Percentiles rank a stretch among this genome's conserved stretches.
Evolutionary conservation across 2,797 vertebrate species (phyloP).

Genomic region (Acridotheres tristis): DNA sequence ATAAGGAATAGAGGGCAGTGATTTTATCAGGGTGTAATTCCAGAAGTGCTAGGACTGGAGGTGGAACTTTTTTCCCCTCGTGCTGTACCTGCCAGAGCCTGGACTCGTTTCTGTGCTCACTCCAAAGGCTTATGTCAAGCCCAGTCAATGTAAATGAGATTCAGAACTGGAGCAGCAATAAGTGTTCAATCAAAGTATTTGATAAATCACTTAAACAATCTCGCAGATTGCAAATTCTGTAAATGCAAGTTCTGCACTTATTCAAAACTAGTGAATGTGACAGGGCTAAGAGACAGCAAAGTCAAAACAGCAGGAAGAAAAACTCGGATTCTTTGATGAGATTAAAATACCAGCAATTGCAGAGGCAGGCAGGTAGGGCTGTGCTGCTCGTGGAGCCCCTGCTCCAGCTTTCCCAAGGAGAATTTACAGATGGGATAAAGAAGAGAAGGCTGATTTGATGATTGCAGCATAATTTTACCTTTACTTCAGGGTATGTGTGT

Average conservation of each 20-base stretch:
- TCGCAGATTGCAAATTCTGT: conserved; percentile 66
- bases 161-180: conserved; percentile 57
- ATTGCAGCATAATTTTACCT: conserved; percentile 64
- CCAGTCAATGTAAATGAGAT: conserved; percentile 55
- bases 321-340: conserved; percentile 62
- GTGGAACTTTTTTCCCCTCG: neutral
- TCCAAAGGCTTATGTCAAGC: conserved; percentile 58
- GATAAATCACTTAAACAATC: conserved; percentile 72
- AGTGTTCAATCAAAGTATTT: conserved; percentile 65
- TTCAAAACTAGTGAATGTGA: conserved; percentile 68
- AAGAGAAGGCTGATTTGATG: conserved; percentile 70
- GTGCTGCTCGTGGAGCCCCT: neutral
- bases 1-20: neutral
- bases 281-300: conserved; percentile 67
- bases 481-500: conserved; percentile 46
- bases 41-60: neutral
- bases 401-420: conserved; percentile 18
- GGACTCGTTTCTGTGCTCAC: neutral
- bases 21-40: neutral
- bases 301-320: conserved; percentile 70
- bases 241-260: conserved; percentile 64
- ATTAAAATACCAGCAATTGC: conserved; percentile 71
- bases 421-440: conserved; percentile 59
- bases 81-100: neutral
- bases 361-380: conserved; percentile 64